Conservation (phyloP, 2,888 invertebrate species). For the Phrixothrix hirtus region DNA sequence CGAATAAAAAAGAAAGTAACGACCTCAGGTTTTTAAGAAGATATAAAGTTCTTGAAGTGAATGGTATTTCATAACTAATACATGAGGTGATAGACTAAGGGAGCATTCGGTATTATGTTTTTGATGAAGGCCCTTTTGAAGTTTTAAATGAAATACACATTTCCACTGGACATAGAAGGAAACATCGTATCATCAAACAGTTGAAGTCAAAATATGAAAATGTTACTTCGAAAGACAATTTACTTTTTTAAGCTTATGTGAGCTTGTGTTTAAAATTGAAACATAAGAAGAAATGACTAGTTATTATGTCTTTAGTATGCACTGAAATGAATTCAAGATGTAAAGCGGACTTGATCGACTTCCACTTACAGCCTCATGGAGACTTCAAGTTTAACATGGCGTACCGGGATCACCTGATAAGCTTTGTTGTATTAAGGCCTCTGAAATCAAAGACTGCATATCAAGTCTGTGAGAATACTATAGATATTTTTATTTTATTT, state of each 20-base stretch:
- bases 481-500: slow-evolving; percentile 12
- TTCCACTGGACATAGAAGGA: neutral
- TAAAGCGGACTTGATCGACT: neutral
- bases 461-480: slow-evolving; percentile 13
- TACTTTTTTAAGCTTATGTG: neutral
- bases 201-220: neutral
- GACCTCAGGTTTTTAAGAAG: neutral
- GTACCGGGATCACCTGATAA: slow-evolving; percentile 40
- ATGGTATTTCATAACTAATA: no score
- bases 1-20: slow-evolving; percentile 1
- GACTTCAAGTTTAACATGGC: neutral
- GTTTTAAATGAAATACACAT: neutral
- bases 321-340: neutral
- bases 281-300: neutral
- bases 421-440: slow-evolving; percentile 45
- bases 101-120: neutral
- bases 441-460: slow-evolving; percentile 21
- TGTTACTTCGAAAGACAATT: no score
- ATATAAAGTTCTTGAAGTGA: neutral
- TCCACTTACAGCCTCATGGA: neutral
- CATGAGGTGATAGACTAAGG: neutral
- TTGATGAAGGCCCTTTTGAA: neutral
- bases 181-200: neutral
- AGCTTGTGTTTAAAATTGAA: neutral
- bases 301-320: neutral